Percentiles rank a stretch among this genome's conserved stretches.
These are phyloP conservation scores for Chionodraco myersi DNA, from an alignment of 2,113 vertebrate genomes.

Conservation along the genomic window DNA sequence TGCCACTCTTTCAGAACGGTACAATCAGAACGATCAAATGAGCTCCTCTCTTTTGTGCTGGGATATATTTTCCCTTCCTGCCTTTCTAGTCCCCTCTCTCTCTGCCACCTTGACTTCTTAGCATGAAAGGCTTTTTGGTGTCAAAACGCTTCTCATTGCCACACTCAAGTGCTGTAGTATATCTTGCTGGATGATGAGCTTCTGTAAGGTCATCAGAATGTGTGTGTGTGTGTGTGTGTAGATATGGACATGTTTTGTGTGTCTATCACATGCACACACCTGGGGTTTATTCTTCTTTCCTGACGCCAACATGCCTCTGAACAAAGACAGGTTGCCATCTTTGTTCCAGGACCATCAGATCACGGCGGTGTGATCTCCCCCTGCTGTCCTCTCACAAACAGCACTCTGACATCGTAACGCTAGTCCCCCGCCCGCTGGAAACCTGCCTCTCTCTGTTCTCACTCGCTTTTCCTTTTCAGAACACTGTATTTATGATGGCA, in stretches of 20 bases:
- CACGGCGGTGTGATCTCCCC: slow-evolving; percentile 1
- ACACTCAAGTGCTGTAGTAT: slow-evolving; percentile 23
- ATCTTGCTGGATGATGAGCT: background rate
- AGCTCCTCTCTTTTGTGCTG: slow-evolving; percentile 47
- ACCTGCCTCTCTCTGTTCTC: slow-evolving; percentile 56
- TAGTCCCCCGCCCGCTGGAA: slow-evolving; percentile 35
- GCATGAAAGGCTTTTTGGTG: slow-evolving; percentile 33
- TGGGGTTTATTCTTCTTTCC: background rate
- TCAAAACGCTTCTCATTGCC: slow-evolving; percentile 35
- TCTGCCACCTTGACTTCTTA: slow-evolving; percentile 34
- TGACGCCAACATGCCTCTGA: background rate
- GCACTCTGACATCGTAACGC: slow-evolving; percentile 67
- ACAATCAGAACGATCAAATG: slow-evolving; percentile 54
- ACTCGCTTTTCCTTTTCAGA: slow-evolving; percentile 66
- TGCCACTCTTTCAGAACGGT: slow-evolving; percentile 36
- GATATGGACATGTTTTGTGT: background rate
- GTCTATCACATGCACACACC: background rate
- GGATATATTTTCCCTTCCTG: slow-evolving; percentile 51
- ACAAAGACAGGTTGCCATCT: slow-evolving; percentile 11
- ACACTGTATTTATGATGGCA: slow-evolving; percentile 63
- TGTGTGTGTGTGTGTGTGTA: background rate
- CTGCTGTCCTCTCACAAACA: slow-evolving; percentile 24
- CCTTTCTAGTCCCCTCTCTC: slow-evolving; percentile 7
- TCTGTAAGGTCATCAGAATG: background rate
- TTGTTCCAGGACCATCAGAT: slow-evolving; percentile 4